phyloP scores from a whole-genome alignment of 2,113 vertebrate species.

The Prinia subflava region DNA sequence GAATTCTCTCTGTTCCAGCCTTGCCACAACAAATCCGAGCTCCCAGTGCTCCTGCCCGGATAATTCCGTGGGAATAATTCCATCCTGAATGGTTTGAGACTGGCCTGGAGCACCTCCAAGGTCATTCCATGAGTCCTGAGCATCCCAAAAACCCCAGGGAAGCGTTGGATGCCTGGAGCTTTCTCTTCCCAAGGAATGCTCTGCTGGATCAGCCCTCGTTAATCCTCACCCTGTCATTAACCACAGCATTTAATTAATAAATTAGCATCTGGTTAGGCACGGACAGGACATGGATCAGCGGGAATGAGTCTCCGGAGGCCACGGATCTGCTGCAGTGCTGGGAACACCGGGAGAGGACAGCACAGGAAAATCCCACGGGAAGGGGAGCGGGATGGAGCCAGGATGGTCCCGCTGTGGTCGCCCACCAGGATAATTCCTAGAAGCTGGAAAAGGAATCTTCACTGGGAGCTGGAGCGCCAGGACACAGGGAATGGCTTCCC shows the following conservation, averaged over 20 bases:
- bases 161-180: fast-evolving
- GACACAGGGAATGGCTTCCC: not conserved
- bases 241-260: not conserved
- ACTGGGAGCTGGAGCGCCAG: no score
- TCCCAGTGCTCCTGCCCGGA: fast-evolving
- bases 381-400: fast-evolving
- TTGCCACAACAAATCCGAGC: not conserved
- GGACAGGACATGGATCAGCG: not conserved
- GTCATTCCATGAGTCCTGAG: not conserved
- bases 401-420: not conserved
- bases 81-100: not conserved
- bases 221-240: not conserved
- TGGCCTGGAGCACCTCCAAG: no score
- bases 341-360: fast-evolving
- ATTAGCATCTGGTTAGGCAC: conserved; percentile 24
- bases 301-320: not conserved
- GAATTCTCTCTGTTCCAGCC: not conserved
- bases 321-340: not conserved
- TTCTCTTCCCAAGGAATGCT: not conserved
- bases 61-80: not conserved
- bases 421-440: not conserved
- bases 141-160: not conserved
- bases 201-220: not conserved
- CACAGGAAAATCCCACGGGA: not conserved
- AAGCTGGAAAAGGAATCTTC: not conserved